Evolutionary conservation across 2,113 vertebrate species (phyloP), one percentile per base, ranked within the genome.

Genomic region (Odobenus rosmarus): DNA sequence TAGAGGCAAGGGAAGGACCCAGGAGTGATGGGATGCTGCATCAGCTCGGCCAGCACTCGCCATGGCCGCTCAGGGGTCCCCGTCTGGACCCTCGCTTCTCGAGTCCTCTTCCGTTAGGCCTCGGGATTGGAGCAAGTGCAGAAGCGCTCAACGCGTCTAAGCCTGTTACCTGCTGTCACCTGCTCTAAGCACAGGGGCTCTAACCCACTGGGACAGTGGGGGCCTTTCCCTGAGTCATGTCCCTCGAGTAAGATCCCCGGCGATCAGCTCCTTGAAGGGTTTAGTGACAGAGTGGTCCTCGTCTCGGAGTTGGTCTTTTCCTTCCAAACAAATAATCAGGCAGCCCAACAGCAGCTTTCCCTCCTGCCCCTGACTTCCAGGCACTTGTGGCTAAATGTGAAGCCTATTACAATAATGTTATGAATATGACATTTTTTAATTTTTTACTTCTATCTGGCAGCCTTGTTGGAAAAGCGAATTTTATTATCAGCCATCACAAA

Each of bases 141-240:
- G 39, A 88, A 62, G 31, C 0, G 0, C 7, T 31, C 23, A 5
- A 4, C 9, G 0, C 1, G 26, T 49, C 74, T 77, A 77, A 31
- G 42, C 74, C 42, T 26, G 13, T 42, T 8, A 46, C 24, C 6
- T 74, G 36, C 71, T 42, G 36, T 74, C 71, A 14, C 71, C 19
- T 16, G 14, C 42, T 31, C 74, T 49, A 49, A 49, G 74, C 15
- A 49, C 42, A 4, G 14, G 14, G 42, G 10, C 39, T 33, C 80
- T 7, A 5, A 55, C 53, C 33, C 88, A 10, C 72, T 1, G 1
- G 1, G 59, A 62, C 28, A 39, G 4, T 0, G 0, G 0, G 42
- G 49, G 1, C 72, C 71, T 14, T 39, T 33, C 74, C 33, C 77
- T 21, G 39, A 57, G 4, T 9, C 0, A 33, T 3, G 1, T 31